These are phyloP conservation scores for Apeira syringaria DNA, from an alignment of 2,888 invertebrate species.

Conservation along the genomic window DNA sequence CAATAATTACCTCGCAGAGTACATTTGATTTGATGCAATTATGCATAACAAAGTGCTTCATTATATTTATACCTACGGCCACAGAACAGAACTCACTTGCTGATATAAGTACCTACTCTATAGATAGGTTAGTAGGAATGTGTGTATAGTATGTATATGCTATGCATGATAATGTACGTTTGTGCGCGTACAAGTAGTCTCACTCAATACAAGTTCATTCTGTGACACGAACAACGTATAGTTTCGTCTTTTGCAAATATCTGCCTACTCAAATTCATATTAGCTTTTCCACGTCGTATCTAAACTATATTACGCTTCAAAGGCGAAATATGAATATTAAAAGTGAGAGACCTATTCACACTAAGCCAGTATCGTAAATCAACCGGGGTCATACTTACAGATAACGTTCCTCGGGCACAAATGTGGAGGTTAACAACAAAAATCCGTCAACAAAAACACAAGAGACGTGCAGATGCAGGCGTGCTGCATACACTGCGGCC, in stretches of 20 bases:
- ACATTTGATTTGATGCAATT: constrained; percentile 37
- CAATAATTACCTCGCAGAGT: not conserved
- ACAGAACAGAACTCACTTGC: constrained; percentile 24
- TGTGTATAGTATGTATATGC: constrained; percentile 21
- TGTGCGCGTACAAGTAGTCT: constrained; percentile 36
- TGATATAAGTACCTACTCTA: constrained; percentile 19
- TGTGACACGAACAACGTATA: constrained; percentile 37
- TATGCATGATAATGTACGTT: constrained; percentile 38
- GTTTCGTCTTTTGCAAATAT: constrained; percentile 38
- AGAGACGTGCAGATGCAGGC: constrained; percentile 74
- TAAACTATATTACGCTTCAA: too few relatives aligned
- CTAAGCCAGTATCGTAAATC: constrained; percentile 68
- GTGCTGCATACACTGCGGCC: constrained; percentile 75
- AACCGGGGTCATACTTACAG: constrained; percentile 82
- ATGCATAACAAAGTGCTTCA: constrained; percentile 43
- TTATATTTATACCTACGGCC: constrained; percentile 31
- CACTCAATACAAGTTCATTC: constrained; percentile 42
- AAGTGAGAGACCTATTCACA: constrained; percentile 15
- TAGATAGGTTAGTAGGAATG: too few relatives aligned
- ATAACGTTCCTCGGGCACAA: constrained; percentile 69
- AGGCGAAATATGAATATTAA: too few relatives aligned
- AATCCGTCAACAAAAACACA: constrained; percentile 81
- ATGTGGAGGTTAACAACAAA: constrained; percentile 72
- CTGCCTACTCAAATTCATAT: constrained; percentile 25
- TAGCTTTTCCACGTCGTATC: too few relatives aligned